Conservation (phyloP, 2,888 invertebrate species). For the Ochlodes sylvanus region DNA sequence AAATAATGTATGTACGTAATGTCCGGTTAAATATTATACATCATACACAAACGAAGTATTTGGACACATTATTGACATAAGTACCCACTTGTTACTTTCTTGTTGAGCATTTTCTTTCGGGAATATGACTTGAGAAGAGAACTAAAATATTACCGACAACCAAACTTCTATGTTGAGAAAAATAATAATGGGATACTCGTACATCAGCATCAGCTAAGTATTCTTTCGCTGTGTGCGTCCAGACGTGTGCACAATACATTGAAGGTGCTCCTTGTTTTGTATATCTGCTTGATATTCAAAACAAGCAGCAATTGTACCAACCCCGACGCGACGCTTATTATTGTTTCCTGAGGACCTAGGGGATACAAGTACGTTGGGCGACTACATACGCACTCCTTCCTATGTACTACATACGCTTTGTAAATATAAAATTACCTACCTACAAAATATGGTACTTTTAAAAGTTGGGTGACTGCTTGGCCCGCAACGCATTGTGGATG, state of each 20-base stretch:
- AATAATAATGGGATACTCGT: background rate
- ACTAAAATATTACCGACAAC: too few relatives aligned
- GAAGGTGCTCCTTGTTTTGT: background rate
- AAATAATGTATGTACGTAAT: too few relatives aligned
- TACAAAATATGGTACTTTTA: too few relatives aligned
- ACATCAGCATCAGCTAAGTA: background rate
- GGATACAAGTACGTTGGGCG: conserved; percentile 8
- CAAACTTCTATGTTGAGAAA: background rate
- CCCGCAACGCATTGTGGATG: too few relatives aligned
- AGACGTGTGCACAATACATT: conserved; percentile 17
- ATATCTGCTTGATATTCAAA: conserved; percentile 10
- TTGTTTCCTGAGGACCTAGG: conserved; percentile 11
- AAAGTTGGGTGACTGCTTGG: too few relatives aligned
- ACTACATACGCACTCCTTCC: background rate
- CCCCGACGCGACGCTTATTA: conserved; percentile 15
- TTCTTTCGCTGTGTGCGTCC: conserved; percentile 11
- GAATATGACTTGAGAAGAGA: too few relatives aligned
- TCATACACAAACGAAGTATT: too few relatives aligned
- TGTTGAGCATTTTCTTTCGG: too few relatives aligned
- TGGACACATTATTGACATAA: too few relatives aligned
- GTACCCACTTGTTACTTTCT: too few relatives aligned
- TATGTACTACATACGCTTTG: background rate
- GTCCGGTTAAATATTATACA: too few relatives aligned
- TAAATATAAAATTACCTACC: too few relatives aligned
- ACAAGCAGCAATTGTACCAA: conserved; percentile 19